phyloP scores from a whole-genome alignment of 2,113 vertebrate species.

The Microtus oregoni region DNA sequence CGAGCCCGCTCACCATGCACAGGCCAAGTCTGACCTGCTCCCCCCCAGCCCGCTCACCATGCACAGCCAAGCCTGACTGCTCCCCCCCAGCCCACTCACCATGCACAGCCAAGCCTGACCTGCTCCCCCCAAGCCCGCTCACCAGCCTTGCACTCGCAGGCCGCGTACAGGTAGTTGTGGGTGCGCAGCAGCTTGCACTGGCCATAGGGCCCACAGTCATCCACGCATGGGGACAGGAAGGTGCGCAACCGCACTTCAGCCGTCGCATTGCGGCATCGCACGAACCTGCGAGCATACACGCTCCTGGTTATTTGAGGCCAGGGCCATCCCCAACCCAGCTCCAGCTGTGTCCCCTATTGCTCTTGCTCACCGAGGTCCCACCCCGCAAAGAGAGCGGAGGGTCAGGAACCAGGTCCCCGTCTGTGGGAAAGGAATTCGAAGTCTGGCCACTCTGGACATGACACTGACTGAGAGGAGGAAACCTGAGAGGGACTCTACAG shows the following conservation, averaged over 20 bases:
- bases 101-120: not conserved
- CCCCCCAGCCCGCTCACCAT: not conserved
- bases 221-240: constrained; percentile 97
- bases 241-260: constrained; percentile 95
- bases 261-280: constrained; percentile 92
- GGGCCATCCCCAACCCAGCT: accelerated
- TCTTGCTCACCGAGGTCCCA: constrained; percentile 91
- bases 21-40: not conserved
- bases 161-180: constrained; percentile 97
- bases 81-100: constrained; percentile 86
- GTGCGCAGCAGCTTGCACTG: constrained; percentile 99
- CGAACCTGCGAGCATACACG: constrained; percentile 86
- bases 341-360: not conserved
- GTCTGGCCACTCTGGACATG: constrained; percentile 90
- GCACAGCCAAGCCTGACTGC: not conserved
- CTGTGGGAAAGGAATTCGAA: constrained; percentile 97
- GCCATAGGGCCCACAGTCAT: constrained; percentile 96
- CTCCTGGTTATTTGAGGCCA: not conserved
- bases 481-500: constrained; percentile 91
- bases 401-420: constrained; percentile 98
- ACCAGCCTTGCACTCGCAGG: constrained; percentile 99
- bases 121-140: constrained; percentile 63
- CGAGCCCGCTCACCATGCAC: constrained; percentile 87
- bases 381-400: constrained; percentile 93
- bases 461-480: constrained; percentile 93